Conservation (phyloP, 2,113 vertebrate genomes). For the Aix galericulata region DNA sequence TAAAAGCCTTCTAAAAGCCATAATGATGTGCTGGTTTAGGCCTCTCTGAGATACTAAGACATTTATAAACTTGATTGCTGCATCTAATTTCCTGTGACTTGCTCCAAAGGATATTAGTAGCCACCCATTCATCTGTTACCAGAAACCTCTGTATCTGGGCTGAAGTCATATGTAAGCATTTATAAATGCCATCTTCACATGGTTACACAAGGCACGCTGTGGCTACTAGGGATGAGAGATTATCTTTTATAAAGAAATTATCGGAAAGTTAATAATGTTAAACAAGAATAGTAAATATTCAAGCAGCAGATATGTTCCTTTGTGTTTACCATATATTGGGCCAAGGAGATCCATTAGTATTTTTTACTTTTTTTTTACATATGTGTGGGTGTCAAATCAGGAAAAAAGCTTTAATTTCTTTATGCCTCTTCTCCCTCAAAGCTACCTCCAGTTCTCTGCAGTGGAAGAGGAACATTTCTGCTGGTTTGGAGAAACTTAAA, state of each 20-base stretch:
- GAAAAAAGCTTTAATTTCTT: not conserved
- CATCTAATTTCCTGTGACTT: not conserved
- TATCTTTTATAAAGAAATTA: fast-evolving
- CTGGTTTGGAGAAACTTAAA: not conserved
- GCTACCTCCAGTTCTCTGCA: not conserved
- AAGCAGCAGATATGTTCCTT: not conserved
- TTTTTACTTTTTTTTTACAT: not conserved
- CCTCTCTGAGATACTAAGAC: not conserved
- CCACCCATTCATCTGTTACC: not conserved
- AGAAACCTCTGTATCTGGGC: not conserved
- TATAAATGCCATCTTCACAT: not conserved
- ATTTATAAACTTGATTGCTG: not conserved
- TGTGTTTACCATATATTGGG: not conserved
- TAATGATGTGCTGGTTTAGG: not conserved
- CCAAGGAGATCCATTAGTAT: not conserved
- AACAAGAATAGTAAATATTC: not conserved
- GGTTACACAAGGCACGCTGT: not conserved
- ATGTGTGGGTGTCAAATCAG: not conserved
- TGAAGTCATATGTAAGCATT: not conserved
- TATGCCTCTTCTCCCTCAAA: not conserved
- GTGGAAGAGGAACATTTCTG: not conserved
- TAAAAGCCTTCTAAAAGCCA: not conserved
- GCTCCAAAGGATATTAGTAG: not conserved
- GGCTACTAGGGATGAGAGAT: not conserved
- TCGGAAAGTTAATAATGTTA: not conserved